phyloP scores from a whole-genome alignment of 2,888 invertebrate species.

The Dysmachus trigonus region DNA sequence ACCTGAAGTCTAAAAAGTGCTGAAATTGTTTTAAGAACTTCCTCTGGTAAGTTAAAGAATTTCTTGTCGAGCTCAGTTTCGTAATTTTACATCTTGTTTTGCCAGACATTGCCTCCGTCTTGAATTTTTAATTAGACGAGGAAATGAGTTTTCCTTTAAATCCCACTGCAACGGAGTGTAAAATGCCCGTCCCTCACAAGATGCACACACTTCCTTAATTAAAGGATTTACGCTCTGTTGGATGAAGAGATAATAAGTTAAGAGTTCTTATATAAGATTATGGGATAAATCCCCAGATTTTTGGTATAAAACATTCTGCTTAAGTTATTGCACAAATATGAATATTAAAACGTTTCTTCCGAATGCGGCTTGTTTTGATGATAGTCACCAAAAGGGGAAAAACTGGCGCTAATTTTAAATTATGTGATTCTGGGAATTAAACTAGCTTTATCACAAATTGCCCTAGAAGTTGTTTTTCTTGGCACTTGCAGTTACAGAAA shows the following conservation, averaged over 20 bases:
- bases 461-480: neutral
- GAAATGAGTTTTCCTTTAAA: neutral
- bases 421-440: neutral
- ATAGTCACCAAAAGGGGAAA: neutral
- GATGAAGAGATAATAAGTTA: neutral
- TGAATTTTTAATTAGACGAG: neutral
- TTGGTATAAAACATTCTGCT: neutral
- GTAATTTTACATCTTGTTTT: neutral
- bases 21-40: neutral
- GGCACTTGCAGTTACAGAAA: neutral
- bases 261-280: neutral
- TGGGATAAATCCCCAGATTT: neutral
- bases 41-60: neutral
- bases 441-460: neutral
- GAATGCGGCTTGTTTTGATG: neutral
- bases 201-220: neutral
- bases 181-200: neutral
- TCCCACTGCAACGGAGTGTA: neutral
- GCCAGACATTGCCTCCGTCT: neutral
- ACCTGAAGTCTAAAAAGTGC: neutral
- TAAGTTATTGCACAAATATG: neutral
- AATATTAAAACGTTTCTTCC: neutral
- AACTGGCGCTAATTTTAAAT: neutral
- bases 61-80: neutral
- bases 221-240: neutral